phyloP scores from a whole-genome alignment of 2,797 vertebrate genomes.

The Cyprinella venusta region DNA sequence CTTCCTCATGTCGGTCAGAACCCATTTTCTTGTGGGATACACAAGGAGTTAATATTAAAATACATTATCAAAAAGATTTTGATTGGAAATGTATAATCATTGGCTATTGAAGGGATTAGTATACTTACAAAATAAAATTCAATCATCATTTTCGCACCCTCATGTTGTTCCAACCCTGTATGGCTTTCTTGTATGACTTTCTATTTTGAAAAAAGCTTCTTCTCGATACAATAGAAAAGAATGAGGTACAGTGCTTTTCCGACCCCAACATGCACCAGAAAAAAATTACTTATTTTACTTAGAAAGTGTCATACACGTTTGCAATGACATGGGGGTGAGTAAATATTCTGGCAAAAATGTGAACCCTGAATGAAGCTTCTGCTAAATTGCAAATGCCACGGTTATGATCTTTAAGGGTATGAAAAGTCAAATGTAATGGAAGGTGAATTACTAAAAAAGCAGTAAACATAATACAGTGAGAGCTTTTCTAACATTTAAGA shows the following conservation, averaged over 20 bases:
- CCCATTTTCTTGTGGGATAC: not conserved
- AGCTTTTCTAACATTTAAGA: not conserved
- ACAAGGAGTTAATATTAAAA: not conserved
- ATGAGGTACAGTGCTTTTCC: not conserved
- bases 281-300: not conserved
- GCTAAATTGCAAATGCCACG: not conserved
- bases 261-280: not conserved
- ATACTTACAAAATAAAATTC: not conserved
- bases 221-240: not conserved
- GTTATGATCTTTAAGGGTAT: not conserved
- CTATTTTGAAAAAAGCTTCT: no score
- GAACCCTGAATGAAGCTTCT: not conserved
- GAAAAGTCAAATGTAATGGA: not conserved
- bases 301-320: not conserved
- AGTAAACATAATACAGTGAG: not conserved
- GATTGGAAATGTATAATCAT: not conserved
- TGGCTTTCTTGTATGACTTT: no score
- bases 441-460: not conserved
- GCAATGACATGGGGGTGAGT: not conserved
- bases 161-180: not conserved
- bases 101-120: not conserved
- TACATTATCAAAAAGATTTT: not conserved
- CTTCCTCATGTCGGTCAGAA: not conserved
- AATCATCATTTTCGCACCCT: not conserved
- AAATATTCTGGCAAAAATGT: not conserved